These are phyloP conservation scores for Chalcosyrphus nemorum DNA, from an alignment of 2,888 invertebrate genomes.

Conservation along the genomic window DNA sequence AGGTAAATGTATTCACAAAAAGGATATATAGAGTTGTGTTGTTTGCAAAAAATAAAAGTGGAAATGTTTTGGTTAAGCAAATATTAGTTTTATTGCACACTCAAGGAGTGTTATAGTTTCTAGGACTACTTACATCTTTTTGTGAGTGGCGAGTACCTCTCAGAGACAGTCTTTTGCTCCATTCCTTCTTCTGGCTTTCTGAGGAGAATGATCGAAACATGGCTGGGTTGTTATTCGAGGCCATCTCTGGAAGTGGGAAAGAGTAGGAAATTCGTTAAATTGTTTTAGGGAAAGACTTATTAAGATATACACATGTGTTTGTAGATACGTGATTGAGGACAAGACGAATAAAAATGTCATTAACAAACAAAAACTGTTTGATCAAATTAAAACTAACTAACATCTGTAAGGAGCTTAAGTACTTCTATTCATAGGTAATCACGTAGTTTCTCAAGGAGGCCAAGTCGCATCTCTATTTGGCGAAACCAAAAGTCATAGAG, in stretches of 20 bases:
- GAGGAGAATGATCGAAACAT: slow-evolving; percentile 87
- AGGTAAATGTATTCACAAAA: neutral
- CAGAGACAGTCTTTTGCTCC: slow-evolving; percentile 89
- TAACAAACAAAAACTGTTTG: no score
- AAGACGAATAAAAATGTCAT: no score
- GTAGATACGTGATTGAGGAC: no score
- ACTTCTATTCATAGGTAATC: no score
- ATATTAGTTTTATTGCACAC: slow-evolving; percentile 1
- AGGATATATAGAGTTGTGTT: neutral
- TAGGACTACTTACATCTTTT: slow-evolving; percentile 78
- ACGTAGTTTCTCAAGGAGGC: no score
- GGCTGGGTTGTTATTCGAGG: slow-evolving; percentile 50
- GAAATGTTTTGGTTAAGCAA: slow-evolving; percentile 11
- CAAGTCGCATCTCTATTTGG: no score
- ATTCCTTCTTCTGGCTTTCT: slow-evolving; percentile 87
- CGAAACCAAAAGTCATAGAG: no score
- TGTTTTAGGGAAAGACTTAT: no score
- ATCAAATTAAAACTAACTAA: no score
- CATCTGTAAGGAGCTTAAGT: no score
- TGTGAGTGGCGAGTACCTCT: slow-evolving; percentile 86
- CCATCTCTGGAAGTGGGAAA: slow-evolving; percentile 48
- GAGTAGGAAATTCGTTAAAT: neutral
- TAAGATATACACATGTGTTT: no score
- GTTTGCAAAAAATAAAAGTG: neutral
- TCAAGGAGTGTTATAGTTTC: slow-evolving; percentile 12